Conservation (phyloP, 2,888 invertebrate genomes). For the Sinopyrophorus schimmeli region DNA sequence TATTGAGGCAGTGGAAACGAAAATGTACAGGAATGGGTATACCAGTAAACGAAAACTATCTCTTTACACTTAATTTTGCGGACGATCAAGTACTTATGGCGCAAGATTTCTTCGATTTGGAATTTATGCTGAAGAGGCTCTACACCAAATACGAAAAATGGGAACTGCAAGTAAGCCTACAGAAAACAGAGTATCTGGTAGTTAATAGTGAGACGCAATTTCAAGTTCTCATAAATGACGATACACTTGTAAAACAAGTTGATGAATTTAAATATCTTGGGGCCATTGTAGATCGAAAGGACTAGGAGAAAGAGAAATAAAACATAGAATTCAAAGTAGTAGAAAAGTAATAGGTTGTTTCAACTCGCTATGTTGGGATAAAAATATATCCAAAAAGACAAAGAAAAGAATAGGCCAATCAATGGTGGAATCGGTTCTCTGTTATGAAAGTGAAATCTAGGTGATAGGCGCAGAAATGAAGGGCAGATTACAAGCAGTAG, state of each 20-base stretch:
- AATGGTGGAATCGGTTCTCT: constrained; percentile 10
- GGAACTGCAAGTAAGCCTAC: neutral
- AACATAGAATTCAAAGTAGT: neutral
- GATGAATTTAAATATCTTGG: constrained; percentile 7
- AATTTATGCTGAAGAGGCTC: constrained; percentile 1
- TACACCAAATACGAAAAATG: neutral
- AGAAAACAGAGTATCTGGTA: neutral
- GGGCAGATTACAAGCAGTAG: constrained; percentile 9
- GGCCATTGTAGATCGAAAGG: neutral
- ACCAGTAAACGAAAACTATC: constrained; percentile 1
- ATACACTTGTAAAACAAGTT: constrained; percentile 2
- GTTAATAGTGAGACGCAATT: neutral
- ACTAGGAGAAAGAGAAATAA: neutral
- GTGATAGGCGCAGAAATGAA: constrained; percentile 4
- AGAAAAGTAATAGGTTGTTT: constrained; percentile 4
- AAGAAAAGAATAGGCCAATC: constrained; percentile 4
- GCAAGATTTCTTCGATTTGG: neutral
- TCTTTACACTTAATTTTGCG: constrained; percentile 4
- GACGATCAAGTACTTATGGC: neutral
- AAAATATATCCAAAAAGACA: neutral
- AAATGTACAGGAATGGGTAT: constrained; percentile 1
- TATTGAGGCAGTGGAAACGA: neutral
- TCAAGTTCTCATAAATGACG: constrained; percentile 4
- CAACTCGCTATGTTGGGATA: constrained; percentile 1
- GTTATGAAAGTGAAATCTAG: constrained; percentile 4